These are phyloP conservation scores for Digitonthophagus gazella DNA, from an alignment of 2,888 invertebrate genomes.

Conservation along the genomic window DNA sequence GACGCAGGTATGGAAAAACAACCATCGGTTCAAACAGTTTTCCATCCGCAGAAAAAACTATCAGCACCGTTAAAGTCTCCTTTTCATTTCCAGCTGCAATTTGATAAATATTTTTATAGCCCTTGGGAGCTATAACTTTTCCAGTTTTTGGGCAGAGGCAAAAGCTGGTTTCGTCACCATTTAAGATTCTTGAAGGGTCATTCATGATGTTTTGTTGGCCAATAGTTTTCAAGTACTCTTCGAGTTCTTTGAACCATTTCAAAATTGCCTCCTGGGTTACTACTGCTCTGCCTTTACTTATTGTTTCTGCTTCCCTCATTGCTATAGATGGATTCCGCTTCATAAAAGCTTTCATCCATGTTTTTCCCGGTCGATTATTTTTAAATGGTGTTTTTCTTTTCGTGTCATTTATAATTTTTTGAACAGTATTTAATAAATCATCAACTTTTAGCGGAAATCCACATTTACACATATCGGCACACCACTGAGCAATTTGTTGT, in stretches of 20 bases:
- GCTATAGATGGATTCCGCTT: constrained; percentile 32
- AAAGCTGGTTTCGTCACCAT: constrained; percentile 46
- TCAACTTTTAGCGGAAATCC: too few species aligned
- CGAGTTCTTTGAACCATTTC: constrained; percentile 39
- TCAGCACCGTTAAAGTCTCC: constrained; percentile 37
- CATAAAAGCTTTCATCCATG: constrained; percentile 38
- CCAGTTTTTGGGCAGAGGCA: constrained; percentile 42
- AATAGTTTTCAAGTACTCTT: constrained; percentile 36
- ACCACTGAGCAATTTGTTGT: too few species aligned
- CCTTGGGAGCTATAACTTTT: constrained; percentile 41
- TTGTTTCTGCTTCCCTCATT: constrained; percentile 38
- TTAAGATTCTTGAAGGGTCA: constrained; percentile 40
- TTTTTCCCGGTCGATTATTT: too few species aligned
- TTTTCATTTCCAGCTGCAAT: constrained; percentile 38
- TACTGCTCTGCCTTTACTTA: constrained; percentile 34
- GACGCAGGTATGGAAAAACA: constrained; percentile 40
- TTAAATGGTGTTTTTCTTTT: too few species aligned
- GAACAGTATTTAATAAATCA: too few species aligned
- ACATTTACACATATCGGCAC: too few species aligned
- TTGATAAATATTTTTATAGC: constrained; percentile 38
- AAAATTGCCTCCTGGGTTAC: constrained; percentile 35
- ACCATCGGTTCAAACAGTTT: constrained; percentile 32
- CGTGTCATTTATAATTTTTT: too few species aligned
- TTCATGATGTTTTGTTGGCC: constrained; percentile 32
- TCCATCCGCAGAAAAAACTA: constrained; percentile 37